Percentiles rank a stretch among this genome's conserved stretches.
These are phyloP conservation scores for Melanostigma gelatinosum DNA, from an alignment of 2,113 vertebrate genomes.

Conservation along the genomic window DNA sequence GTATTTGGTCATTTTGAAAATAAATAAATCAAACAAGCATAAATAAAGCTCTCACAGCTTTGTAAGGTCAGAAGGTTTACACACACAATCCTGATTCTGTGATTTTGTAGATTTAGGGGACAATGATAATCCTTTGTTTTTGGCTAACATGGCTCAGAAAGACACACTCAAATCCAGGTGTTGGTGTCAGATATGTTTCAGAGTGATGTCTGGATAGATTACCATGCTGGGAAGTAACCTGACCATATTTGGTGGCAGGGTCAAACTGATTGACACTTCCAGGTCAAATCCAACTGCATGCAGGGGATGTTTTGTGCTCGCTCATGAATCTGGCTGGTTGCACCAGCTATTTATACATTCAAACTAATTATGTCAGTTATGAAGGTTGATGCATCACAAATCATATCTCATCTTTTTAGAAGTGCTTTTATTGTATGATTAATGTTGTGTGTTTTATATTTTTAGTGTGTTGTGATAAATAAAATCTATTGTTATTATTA, in stretches of 20 bases:
- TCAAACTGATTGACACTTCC: slow-evolving; percentile 8
- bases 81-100: slow-evolving; percentile 16
- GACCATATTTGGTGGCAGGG: not conserved
- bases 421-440: not conserved
- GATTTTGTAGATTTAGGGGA: slow-evolving; percentile 21
- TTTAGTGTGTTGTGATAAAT: not conserved
- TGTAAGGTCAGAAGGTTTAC: not conserved
- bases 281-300: slow-evolving; percentile 8
- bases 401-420: not conserved
- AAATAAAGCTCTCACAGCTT: not conserved
- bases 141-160: not conserved
- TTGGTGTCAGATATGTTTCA: slow-evolving; percentile 27
- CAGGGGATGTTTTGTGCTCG: not conserved
- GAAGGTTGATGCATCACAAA: not conserved
- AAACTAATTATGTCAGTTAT: not conserved
- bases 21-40: not conserved
- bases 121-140: slow-evolving; percentile 13
- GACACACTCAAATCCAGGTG: slow-evolving; percentile 6
- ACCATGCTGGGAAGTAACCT: not conserved
- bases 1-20: not conserved
- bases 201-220: slow-evolving; percentile 30
- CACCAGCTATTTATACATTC: not conserved
- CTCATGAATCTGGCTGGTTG: not conserved
- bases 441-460: not conserved
- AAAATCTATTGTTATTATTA: not conserved